Conservation (phyloP, 2,797 vertebrate genomes). For the Malacoraja senta region DNA sequence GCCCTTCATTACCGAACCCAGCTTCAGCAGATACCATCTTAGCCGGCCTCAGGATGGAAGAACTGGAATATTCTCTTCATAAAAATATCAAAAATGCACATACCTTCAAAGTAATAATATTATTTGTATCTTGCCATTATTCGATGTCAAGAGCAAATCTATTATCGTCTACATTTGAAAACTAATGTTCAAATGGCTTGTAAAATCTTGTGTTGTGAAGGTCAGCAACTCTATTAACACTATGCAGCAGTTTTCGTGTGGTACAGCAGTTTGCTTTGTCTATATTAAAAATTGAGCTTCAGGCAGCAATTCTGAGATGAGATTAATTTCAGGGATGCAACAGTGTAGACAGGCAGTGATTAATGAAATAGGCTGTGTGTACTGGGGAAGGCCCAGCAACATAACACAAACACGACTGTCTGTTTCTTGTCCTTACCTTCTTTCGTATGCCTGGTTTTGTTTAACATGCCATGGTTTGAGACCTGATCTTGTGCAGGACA, state of each 20-base stretch:
- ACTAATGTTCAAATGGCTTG: conserved; percentile 26
- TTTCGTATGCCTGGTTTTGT: neutral
- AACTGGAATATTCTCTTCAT: neutral
- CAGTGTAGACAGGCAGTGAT: neutral
- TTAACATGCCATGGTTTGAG: neutral
- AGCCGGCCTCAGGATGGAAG: neutral
- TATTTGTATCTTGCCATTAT: conserved; percentile 3
- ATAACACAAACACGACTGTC: conserved; percentile 10
- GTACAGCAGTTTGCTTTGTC: conserved; percentile 34
- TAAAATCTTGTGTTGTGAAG: conserved; percentile 17
- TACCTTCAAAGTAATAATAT: conserved; percentile 23
- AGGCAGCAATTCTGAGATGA: conserved; percentile 26
- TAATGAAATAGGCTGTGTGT: conserved; percentile 6
- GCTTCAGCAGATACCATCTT: neutral
- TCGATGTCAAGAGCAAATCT: conserved; percentile 11
- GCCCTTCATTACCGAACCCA: no score
- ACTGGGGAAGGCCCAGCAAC: conserved; percentile 3
- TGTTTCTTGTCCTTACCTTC: conserved; percentile 24
- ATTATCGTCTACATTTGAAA: conserved; percentile 21
- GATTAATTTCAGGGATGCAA: conserved; percentile 36
- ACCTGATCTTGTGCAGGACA: neutral
- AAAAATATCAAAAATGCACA: conserved; percentile 8
- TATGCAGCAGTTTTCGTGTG: conserved; percentile 11
- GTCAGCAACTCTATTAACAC: conserved; percentile 20
- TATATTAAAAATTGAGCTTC: conserved; percentile 37